Evolutionary conservation across 2,113 vertebrate species (phyloP), one percentile per base, ranked within the genome.

Genomic region (Proterorhinus semilunaris): DNA sequence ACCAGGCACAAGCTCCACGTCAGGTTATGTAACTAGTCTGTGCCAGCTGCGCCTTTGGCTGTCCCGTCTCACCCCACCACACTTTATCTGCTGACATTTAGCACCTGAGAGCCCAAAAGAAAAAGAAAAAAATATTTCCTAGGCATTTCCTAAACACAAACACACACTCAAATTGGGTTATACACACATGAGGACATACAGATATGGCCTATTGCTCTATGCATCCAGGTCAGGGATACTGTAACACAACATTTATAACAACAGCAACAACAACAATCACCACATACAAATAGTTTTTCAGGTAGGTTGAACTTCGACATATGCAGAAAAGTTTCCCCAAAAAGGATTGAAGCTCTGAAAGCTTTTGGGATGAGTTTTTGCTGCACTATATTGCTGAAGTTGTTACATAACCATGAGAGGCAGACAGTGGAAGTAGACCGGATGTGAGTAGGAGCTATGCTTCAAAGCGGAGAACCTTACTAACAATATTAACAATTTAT

Each of bases 21-120:
- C 77, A 83, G 66, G 74, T 91, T 90, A 89, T 86, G 75, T 86
- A 90, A 89, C 77, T 64, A 82, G 83, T 88, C 87, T 88, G 80
- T 87, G 82, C 83, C 81, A 87, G 87, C 83, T 89, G 86, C 8
- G 84, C 86, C 83, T 82, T 69, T 88, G 83, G 88, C 82, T 81
- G 71, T 66, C 80, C 67, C 71, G 75, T 81, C 72, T 82, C 75
- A 71, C 68, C 49, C 69, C 54, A 51, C 54, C 36, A 53, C 49
- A 55, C 55, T 47, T 42, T 42, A 47, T 55, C 48, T 63, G 64
- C 42, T 46, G 16, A 72, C 52, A 58, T 62, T 36, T 45, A n/a
- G 52, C 62, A 70, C 68, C 17, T 16, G n/a, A 46, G 53, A 57
- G 27, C 27, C 27, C 27, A 36, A 36, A 36, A 4, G 27, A 36